A percentile compares a stretch with the other conserved stretches of the same genome.
Conservation (phyloP, 2,888 invertebrate species). For the Hirtodrosophila cameraria region DNA sequence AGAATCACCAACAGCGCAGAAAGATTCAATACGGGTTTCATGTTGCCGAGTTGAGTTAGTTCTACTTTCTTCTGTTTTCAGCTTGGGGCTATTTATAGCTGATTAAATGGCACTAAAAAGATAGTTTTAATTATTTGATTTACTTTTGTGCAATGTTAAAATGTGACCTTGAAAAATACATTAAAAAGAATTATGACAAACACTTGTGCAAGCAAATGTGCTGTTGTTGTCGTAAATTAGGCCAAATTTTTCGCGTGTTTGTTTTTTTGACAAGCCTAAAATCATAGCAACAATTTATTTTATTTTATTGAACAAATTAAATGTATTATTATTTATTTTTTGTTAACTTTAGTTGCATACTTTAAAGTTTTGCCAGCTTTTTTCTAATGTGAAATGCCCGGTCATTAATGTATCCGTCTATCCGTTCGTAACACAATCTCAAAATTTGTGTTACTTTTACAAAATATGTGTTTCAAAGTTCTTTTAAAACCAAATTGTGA, state of each 20-base stretch:
- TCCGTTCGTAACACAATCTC: no score
- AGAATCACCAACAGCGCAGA: constrained; percentile 38
- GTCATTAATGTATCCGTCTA: no score
- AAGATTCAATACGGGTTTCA: constrained; percentile 42
- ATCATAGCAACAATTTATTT: not conserved
- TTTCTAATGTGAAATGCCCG: no score
- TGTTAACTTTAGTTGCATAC: not conserved
- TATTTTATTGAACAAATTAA: no score
- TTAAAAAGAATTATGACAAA: not conserved
- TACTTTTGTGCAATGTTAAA: constrained; percentile 1
- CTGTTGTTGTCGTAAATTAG: not conserved
- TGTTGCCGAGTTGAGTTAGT: constrained; percentile 20
- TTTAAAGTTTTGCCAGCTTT: no score
- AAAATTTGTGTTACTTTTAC: no score
- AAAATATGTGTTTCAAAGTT: no score
- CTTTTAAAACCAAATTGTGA: no score
- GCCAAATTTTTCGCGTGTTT: not conserved
- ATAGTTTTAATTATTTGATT: not conserved
- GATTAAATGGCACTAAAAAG: not conserved
- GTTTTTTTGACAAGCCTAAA: constrained; percentile 6
- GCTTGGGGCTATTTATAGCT: constrained; percentile 31
- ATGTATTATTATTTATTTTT: not conserved
- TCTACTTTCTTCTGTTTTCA: not conserved
- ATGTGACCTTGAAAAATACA: constrained; percentile 28
- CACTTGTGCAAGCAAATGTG: constrained; percentile 35